Percentiles rank a stretch among this genome's conserved stretches.
These are phyloP conservation scores for Thalassaphorura encarpata DNA, from an alignment of 1,140 invertebrate species.

Conservation along the genomic window DNA sequence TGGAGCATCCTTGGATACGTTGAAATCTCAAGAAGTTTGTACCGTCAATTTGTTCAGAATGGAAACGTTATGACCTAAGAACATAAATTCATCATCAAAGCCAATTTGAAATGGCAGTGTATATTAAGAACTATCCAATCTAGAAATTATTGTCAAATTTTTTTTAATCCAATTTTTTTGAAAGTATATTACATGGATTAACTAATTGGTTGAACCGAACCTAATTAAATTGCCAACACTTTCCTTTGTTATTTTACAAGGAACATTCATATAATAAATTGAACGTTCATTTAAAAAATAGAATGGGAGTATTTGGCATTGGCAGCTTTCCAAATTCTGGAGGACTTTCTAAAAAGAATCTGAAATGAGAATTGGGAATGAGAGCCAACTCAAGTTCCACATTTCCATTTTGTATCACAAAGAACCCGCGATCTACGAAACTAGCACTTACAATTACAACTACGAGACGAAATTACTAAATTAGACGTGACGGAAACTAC, in stretches of 20 bases:
- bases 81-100: neutral
- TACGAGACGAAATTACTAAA: neutral
- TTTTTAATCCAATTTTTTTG: neutral
- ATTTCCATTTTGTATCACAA: too few relatives aligned
- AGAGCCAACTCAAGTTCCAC: too few relatives aligned
- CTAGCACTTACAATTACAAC: neutral
- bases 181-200: neutral
- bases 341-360: conserved; percentile 12
- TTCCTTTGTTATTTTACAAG: neutral
- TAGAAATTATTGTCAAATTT: neutral
- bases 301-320: conserved; percentile 19
- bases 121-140: neutral
- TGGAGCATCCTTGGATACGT: too few relatives aligned
- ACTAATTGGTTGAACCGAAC: neutral
- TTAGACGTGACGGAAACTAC: neutral
- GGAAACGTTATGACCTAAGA: too few relatives aligned
- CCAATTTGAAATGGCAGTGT: neutral
- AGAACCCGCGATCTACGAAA: too few relatives aligned
- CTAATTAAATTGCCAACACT: neutral
- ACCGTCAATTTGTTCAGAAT: too few relatives aligned
- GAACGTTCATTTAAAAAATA: neutral
- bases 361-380: conserved; percentile 15
- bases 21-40: too few relatives aligned
- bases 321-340: conserved; percentile 5
- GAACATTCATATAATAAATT: neutral